phyloP scores from a whole-genome alignment of 2,888 invertebrate genomes.

The Belgica antarctica region DNA sequence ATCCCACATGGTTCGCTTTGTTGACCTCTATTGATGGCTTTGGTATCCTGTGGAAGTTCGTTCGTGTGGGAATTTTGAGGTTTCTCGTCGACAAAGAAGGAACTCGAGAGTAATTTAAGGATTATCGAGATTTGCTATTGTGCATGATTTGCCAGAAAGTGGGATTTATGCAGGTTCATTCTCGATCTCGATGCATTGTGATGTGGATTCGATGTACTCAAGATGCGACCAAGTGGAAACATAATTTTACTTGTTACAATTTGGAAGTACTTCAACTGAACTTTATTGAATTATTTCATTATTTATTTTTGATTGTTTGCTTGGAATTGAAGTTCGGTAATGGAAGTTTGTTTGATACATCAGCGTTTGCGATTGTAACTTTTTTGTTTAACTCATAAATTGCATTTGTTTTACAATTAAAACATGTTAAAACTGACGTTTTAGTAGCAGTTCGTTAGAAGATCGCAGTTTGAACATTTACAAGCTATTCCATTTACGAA shows the following conservation, averaged over 20 bases:
- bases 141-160: conserved; percentile 25
- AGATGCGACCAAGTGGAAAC: conserved; percentile 20
- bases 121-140: conserved; percentile 40
- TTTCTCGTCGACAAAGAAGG: conserved; percentile 19
- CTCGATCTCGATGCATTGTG: conserved; percentile 11
- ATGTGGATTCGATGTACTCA: background rate
- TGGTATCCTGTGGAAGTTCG: conserved; percentile 25
- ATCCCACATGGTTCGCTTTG: background rate
- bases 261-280: background rate
- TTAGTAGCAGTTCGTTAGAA: background rate
- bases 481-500: too few species aligned
- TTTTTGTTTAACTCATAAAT: too few species aligned
- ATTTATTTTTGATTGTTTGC: background rate
- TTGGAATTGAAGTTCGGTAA: background rate
- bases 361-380: conserved; percentile 7
- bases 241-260: background rate
- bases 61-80: conserved; percentile 39
- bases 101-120: conserved; percentile 40
- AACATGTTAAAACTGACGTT: too few species aligned
- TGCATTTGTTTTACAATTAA: too few species aligned
- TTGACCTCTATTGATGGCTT: conserved; percentile 12
- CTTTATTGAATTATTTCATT: background rate
- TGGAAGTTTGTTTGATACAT: conserved; percentile 9
- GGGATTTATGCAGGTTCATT: conserved; percentile 43
- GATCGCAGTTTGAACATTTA: background rate